Evolutionary conservation across 2,888 invertebrate genomes (phyloP), one percentile per base, ranked within the genome.

Genomic region (Theretra japonica): DNA sequence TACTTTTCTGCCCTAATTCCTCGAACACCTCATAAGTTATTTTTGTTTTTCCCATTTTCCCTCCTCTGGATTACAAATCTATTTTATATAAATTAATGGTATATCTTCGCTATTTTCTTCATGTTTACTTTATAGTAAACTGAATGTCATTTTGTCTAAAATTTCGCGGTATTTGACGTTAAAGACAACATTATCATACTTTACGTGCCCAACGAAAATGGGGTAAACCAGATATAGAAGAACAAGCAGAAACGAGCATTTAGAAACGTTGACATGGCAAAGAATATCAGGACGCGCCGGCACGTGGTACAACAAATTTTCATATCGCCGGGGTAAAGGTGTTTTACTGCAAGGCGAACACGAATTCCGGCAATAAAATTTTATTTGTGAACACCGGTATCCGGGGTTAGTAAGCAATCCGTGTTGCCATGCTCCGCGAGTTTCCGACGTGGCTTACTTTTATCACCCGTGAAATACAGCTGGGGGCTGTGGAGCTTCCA

Each of bases 291-390:
- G 50, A 17, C 17, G 21, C 33, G 56, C 53, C 53, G 23, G 50
- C 17, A 50, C 68, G 25, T 23, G 33, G 69, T 19, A 58, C 59
- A 48, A 72, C 69, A 72, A 69, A 70, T 73, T 70, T 70, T 73
- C 58, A 70, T 73, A 73, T 69, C 71, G 70, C 23, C 57, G 41
- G 68, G 68, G 69, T 70, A 60, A 72, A 70, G 60, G 71, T 62
- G 60, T 75, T 80, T 78, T 76, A 78, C 73, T 76, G 75, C 75
- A 75, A 76, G 73, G 77, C 75, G 75, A 80, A 81, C 81, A 79
- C 76, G 77, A 80, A 79, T 80, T 77, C 74, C 57, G 70, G 73
- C 72, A 69, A 76, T 81, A 82, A 80, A 80, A 80, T 76, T 80
- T 78, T 81, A 81, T 81, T 79, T 76, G 76, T 72, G 73, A 76